Evolutionary conservation across 2,797 vertebrate species (phyloP).

Genomic region (Miichthys miiuy): DNA sequence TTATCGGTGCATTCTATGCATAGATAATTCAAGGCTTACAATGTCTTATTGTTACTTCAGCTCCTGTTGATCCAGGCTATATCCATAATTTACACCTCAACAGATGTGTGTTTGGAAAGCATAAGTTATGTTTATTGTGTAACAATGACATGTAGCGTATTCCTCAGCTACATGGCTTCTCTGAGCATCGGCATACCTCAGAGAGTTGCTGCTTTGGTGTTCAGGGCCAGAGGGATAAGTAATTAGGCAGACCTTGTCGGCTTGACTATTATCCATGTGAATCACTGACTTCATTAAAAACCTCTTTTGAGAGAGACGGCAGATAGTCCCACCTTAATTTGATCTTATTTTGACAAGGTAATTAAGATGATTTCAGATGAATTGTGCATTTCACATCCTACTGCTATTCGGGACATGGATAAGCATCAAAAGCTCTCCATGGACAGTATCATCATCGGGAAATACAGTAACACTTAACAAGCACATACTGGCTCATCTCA

Average conservation of each 20-base stretch:
- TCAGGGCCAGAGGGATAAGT: slow-evolving; percentile 60
- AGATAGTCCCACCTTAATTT: slow-evolving; percentile 59
- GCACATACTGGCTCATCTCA: slow-evolving; percentile 29
- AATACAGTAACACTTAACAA: slow-evolving; percentile 52
- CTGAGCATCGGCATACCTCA: slow-evolving; percentile 34
- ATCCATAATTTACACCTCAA: slow-evolving; percentile 42
- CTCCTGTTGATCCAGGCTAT: slow-evolving; percentile 35
- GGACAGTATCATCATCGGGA: slow-evolving; percentile 40
- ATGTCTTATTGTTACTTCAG: slow-evolving; percentile 32
- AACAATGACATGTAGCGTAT: slow-evolving; percentile 34
- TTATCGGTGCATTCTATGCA: slow-evolving; percentile 26
- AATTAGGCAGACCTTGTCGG: slow-evolving; percentile 73
- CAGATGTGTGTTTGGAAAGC: slow-evolving; percentile 52
- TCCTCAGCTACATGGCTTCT: slow-evolving; percentile 40
- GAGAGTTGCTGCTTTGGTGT: slow-evolving; percentile 49
- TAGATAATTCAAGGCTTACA: slow-evolving; percentile 50
- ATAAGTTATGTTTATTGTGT: slow-evolving; percentile 29
- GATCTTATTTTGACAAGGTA: slow-evolving; percentile 59
- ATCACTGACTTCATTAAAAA: slow-evolving; percentile 71
- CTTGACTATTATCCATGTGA: slow-evolving; percentile 60
- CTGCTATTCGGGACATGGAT: slow-evolving; percentile 21
- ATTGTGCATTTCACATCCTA: slow-evolving; percentile 46
- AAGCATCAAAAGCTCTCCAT: slow-evolving; percentile 45
- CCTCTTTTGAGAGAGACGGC: slow-evolving; percentile 61
- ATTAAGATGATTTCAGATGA: slow-evolving; percentile 62